phyloP scores from a whole-genome alignment of 1,140 invertebrate species.

The Halyomorpha halys region DNA sequence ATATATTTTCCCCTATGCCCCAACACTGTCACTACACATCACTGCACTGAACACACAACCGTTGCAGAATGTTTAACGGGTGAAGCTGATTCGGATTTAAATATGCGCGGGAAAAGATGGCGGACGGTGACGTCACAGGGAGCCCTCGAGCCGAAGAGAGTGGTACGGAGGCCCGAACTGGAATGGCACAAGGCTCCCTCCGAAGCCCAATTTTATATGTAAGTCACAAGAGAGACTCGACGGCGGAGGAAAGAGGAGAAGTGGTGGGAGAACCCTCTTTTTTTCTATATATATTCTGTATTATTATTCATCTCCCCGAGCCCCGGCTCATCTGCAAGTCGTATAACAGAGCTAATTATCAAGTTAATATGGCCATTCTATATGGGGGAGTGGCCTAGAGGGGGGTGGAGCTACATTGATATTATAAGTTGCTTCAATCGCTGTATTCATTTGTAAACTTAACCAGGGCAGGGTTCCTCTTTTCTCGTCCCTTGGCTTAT shows the following conservation, averaged over 20 bases:
- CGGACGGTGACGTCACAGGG: slow-evolving; percentile 5
- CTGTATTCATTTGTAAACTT: slow-evolving; percentile 62
- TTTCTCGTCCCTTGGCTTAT: slow-evolving; percentile 34
- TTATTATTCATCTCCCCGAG: slow-evolving; percentile 32
- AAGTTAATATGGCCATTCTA: slow-evolving; percentile 74
- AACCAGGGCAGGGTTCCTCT: slow-evolving; percentile 43
- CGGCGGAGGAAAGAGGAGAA: slow-evolving; percentile 24
- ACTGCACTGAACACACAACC: neutral
- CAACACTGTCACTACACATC: slow-evolving; percentile 1
- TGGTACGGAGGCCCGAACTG: slow-evolving; percentile 29
- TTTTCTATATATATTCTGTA: slow-evolving; percentile 34
- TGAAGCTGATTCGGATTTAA: slow-evolving; percentile 2
- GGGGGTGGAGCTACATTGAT: slow-evolving; percentile 48
- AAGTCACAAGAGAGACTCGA: slow-evolving; percentile 31
- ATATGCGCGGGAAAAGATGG: slow-evolving; percentile 14
- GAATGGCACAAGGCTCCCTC: slow-evolving; percentile 32
- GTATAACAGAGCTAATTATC: slow-evolving; percentile 81
- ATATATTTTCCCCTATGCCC: too few species aligned
- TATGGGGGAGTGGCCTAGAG: slow-evolving; percentile 42
- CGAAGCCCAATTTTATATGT: slow-evolving; percentile 35
- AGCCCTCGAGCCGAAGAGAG: slow-evolving; percentile 15
- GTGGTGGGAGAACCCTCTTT: slow-evolving; percentile 28
- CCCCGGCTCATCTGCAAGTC: slow-evolving; percentile 69
- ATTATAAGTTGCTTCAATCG: slow-evolving; percentile 64
- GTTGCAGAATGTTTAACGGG: neutral